Evolutionary conservation across 2,888 invertebrate genomes (phyloP).

Genomic region (Drosophila longiperda): DNA sequence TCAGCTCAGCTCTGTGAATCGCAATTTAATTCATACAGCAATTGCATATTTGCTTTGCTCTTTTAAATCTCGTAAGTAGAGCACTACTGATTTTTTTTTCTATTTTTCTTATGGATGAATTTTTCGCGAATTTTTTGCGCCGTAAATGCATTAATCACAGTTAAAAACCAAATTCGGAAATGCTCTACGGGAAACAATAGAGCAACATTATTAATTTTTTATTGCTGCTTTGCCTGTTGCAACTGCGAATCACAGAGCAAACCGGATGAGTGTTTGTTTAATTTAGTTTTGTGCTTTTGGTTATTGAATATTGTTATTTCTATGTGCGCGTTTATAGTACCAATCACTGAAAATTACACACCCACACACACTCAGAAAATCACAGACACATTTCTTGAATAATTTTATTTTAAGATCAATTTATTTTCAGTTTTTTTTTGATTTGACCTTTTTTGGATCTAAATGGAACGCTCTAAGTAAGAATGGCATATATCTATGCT

Average conservation of each 20-base stretch:
- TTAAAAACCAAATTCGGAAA: too few species aligned
- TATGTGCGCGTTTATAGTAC: neutral
- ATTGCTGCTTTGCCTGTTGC: neutral
- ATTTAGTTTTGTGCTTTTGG: neutral
- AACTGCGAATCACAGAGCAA: neutral
- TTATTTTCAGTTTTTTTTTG: conserved; percentile 32
- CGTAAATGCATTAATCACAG: too few species aligned
- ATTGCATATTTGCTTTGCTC: neutral
- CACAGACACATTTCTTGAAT: conserved; percentile 49
- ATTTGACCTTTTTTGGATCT: too few species aligned
- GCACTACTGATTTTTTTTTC: neutral
- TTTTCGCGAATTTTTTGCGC: too few species aligned
- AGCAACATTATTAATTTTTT: too few species aligned
- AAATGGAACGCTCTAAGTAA: conserved; percentile 40
- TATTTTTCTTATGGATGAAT: too few species aligned
- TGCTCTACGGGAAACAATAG: too few species aligned
- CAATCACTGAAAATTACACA: conserved; percentile 6
- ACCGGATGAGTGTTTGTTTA: neutral
- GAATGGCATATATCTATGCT: conserved; percentile 17
- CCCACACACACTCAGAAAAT: conserved; percentile 10
- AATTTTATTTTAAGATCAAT: conserved; percentile 51
- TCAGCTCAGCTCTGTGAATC: neutral
- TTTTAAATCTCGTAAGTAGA: neutral
- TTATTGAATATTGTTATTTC: neutral
- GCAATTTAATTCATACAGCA: neutral